Base-by-base conservation (phyloP, 92 coral and sea anemone species). In the Phymanthus crucifer region DNA sequence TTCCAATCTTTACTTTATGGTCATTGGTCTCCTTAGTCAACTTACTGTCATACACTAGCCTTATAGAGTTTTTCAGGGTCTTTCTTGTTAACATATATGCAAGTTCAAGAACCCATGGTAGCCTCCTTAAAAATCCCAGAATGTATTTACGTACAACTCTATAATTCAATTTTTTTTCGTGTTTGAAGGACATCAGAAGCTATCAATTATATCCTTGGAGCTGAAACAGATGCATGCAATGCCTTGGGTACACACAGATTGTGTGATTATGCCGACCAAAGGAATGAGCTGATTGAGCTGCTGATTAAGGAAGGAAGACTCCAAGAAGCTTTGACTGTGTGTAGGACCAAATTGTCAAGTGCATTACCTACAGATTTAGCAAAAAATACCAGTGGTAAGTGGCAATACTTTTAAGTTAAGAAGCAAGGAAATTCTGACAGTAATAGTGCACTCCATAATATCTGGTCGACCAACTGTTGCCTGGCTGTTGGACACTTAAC, bases 121-220 rank as follows among this genome's bases (percentile, higher is more conserved):
- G n/a, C n/a, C n/a, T n/a, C n/a, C n/a, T n/a, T n/a, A n/a, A n/a
- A n/a, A n/a, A n/a, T n/a, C n/a, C n/a, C n/a, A n/a, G n/a, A n/a
- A n/a, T n/a, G n/a, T n/a, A n/a, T n/a, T n/a, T n/a, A n/a, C n/a
- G n/a, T n/a, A n/a, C n/a, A n/a, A n/a, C n/a, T n/a, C n/a, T n/a
- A n/a, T 21, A 2, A 1, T 54, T 21, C 26, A 21, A 21, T 21
- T 54, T 54, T 54, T 54, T 26, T 8, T 54, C 27, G 21, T 21
- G 6, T 7, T 54, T 54, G 21, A 21, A 54, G 64, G 27, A 86
- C 76, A 61, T 40, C 32, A 6, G 90, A 89, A 56, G 80, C 89
- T 2, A n/a, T 89, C 35, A 80, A 61, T 21, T 90, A 83, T 86
- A 88, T 85, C 75, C 75, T 89, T n/a, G 77, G 82, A 46, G 83